Percentiles rank a stretch among this genome's conserved stretches.
These are phyloP conservation scores for Eurosta solidaginis DNA, from an alignment of 1,140 invertebrate species.

Conservation along the genomic window DNA sequence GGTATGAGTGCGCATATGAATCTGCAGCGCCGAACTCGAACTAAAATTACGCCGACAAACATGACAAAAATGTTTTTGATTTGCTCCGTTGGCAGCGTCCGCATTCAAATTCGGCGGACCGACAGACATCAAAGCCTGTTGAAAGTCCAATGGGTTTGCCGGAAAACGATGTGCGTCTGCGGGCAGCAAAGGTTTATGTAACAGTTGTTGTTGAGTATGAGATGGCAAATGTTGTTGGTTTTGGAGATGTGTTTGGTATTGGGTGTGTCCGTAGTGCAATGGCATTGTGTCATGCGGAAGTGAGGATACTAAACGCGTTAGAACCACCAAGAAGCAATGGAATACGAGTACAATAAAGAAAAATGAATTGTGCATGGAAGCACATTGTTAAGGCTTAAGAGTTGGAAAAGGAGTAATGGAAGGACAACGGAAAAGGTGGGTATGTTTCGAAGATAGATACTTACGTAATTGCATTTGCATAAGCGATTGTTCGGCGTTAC, in stretches of 20 bases:
- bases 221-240: not conserved
- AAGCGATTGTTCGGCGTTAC: conserved; percentile 46
- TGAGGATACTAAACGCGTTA: conserved; percentile 35
- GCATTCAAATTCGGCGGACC: conserved; percentile 51
- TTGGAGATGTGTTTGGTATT: not conserved
- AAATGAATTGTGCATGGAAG: not conserved
- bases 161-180: conserved; percentile 56
- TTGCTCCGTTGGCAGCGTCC: conserved; percentile 46
- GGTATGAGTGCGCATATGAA: conserved; percentile 98
- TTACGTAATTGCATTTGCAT: conserved; percentile 59
- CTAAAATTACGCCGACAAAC: conserved; percentile 98
- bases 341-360: conserved; percentile 5
- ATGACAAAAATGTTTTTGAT: conserved; percentile 89
- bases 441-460: conserved; percentile 30
- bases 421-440: not conserved
- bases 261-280: conserved; percentile 20
- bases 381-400: not conserved
- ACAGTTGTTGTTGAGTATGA: not conserved
- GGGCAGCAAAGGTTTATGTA: conserved; percentile 16
- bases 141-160: conserved; percentile 53
- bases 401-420: not conserved
- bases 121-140: conserved; percentile 54
- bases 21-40: conserved; percentile 92
- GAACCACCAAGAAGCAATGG: conserved; percentile 18
- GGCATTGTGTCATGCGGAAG: conserved; percentile 34